phyloP scores from a whole-genome alignment of 2,797 vertebrate species.

The Girardinus metallicus region DNA sequence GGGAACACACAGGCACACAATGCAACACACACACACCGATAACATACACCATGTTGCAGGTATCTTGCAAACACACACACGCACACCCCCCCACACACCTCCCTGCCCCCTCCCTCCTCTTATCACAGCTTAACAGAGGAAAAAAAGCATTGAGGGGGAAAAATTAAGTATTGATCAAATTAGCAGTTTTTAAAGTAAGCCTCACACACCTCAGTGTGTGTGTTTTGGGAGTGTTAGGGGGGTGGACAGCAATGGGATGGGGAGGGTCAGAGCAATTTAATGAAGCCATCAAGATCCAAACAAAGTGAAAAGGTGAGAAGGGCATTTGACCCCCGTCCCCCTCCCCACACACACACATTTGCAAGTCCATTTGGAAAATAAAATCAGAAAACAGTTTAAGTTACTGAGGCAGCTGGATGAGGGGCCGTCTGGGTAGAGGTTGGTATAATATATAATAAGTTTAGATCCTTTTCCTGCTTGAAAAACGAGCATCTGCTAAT shows the following conservation, averaged over 20 bases:
- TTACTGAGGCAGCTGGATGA: neutral
- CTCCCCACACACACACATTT: neutral
- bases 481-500: slow-evolving; percentile 50
- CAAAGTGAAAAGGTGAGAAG: slow-evolving; percentile 86
- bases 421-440: neutral
- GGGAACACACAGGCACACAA: slow-evolving; percentile 20
- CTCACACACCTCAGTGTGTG: slow-evolving; percentile 54
- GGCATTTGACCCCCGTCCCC: slow-evolving; percentile 29
- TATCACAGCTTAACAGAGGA: slow-evolving; percentile 96
- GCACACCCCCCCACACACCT: slow-evolving; percentile 1
- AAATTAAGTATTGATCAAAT: slow-evolving; percentile 99
- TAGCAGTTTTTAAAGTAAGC: slow-evolving; percentile 94
- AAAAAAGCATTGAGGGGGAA: slow-evolving; percentile 90
- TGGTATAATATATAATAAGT: neutral
- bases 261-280: slow-evolving; percentile 69
- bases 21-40: slow-evolving; percentile 34
- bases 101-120: slow-evolving; percentile 87
- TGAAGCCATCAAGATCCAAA: slow-evolving; percentile 91
- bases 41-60: slow-evolving; percentile 43
- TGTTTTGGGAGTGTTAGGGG: slow-evolving; percentile 15
- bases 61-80: slow-evolving; percentile 43
- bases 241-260: neutral
- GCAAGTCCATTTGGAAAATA: neutral
- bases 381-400: neutral
- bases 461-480: slow-evolving; percentile 2